Percentiles rank a stretch among this genome's conserved stretches.
Evolutionary conservation across 37 sponge, comb jelly and placozoan species (phyloP).

Genomic region (Haliclona indistincta): DNA sequence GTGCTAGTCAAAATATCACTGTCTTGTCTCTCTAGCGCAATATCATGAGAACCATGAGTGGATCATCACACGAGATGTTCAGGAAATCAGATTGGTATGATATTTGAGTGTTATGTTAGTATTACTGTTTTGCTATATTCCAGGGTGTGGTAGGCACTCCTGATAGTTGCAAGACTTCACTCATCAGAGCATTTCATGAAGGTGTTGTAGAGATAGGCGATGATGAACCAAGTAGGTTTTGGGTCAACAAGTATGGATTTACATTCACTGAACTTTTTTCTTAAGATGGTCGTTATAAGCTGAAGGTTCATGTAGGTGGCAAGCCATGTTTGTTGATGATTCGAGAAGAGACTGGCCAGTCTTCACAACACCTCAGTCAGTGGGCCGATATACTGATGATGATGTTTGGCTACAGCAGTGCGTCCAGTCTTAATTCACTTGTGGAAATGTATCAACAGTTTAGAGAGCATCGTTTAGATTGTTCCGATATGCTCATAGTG

Average conservation of each 20-base stretch:
- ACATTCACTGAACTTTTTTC: no score
- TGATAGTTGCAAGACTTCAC: constrained; percentile 47
- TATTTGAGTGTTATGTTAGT: background rate
- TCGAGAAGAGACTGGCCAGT: constrained; percentile 78
- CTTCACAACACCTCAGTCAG: constrained; percentile 68
- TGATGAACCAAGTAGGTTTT: constrained; percentile 48
- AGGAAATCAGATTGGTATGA: constrained; percentile 81
- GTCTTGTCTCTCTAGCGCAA: constrained; percentile 53
- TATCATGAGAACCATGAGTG: constrained; percentile 80
- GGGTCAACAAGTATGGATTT: no score
- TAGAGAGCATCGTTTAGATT: constrained; percentile 21
- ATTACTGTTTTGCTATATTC: background rate
- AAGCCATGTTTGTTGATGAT: constrained; percentile 72
- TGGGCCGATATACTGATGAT: constrained; percentile 85
- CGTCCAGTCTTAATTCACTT: constrained; percentile 21
- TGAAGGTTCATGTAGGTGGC: constrained; percentile 69
- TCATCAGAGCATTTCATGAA: constrained; percentile 50
- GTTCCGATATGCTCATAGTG: constrained; percentile 56
- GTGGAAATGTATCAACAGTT: background rate
- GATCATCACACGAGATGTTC: constrained; percentile 67
- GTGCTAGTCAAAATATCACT: no score
- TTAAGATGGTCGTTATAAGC: constrained; percentile 84
- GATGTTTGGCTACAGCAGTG: constrained; percentile 78
- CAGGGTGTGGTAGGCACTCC: constrained; percentile 63
- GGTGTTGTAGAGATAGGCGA: constrained; percentile 60